Conservation (phyloP, 2,888 invertebrate genomes). For the Sturmia bella region DNA sequence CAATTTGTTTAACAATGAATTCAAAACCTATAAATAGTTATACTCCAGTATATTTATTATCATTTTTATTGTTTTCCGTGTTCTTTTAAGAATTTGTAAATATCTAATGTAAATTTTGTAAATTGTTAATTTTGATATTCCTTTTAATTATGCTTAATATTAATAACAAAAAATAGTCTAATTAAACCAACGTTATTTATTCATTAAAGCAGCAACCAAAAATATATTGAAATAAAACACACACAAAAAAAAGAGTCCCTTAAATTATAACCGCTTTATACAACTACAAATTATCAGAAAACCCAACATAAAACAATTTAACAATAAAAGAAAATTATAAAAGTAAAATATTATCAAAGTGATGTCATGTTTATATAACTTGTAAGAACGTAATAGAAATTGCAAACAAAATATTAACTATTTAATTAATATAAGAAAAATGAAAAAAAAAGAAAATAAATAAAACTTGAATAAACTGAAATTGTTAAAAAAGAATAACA, state of each 20-base stretch:
- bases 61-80: neutral
- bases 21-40: constrained; percentile 5
- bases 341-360: constrained; percentile 77
- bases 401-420: constrained; percentile 75
- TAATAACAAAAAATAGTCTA: constrained; percentile 68
- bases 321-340: constrained; percentile 13
- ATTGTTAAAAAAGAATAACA: constrained; percentile 74
- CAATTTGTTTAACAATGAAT: constrained; percentile 22
- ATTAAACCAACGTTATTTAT: constrained; percentile 76
- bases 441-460: constrained; percentile 30
- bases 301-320: constrained; percentile 39
- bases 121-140: constrained; percentile 70
- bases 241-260: constrained; percentile 18
- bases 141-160: constrained; percentile 76
- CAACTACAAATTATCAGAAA: constrained; percentile 62
- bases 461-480: constrained; percentile 76
- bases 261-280: constrained; percentile 68
- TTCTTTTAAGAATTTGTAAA: constrained; percentile 72
- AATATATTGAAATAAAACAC: constrained; percentile 33
- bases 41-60: neutral
- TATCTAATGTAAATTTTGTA: constrained; percentile 77
- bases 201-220: constrained; percentile 68
- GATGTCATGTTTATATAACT: constrained; percentile 79
- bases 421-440: constrained; percentile 73
- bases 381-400: constrained; percentile 73